Conservation (phyloP, 1,140 invertebrate species). For the Stenopsyche tienmushanensis region DNA sequence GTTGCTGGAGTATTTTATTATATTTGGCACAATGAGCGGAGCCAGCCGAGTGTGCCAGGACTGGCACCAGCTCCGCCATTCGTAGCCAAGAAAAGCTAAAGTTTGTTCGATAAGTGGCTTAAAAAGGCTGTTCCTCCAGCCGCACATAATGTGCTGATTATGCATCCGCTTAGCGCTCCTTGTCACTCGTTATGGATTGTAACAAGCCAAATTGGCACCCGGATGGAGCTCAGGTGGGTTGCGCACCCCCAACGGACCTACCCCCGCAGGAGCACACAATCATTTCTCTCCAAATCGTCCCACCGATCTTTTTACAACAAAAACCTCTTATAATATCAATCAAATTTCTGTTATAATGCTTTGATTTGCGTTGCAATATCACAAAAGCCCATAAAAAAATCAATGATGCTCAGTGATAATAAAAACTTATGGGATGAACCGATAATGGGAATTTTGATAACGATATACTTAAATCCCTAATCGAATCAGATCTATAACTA, state of each 20-base stretch:
- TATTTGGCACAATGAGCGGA: background rate
- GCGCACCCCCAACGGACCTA: background rate
- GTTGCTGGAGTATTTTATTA: background rate
- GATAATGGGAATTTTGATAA: no score
- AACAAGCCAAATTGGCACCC: conserved; percentile 31
- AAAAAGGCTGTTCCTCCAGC: conserved; percentile 33
- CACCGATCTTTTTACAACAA: no score
- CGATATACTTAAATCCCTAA: no score
- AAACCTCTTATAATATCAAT: no score
- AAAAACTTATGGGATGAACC: no score
- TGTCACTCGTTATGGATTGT: conserved; percentile 31
- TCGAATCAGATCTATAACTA: no score
- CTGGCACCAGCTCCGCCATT: background rate
- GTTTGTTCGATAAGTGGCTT: conserved; percentile 34
- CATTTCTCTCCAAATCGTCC: no score
- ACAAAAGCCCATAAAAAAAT: no score
- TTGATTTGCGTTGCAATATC: no score
- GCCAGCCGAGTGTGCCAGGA: background rate
- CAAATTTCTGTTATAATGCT: no score
- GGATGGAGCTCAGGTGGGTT: background rate
- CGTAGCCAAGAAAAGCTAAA: conserved; percentile 16
- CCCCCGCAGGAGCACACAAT: background rate
- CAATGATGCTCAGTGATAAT: no score
- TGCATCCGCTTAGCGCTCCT: conserved; percentile 24
- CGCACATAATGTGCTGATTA: conserved; percentile 29